A percentile compares a stretch with the other conserved stretches of the same genome.
These are phyloP conservation scores for Pseudopodoces humilis DNA, from an alignment of 2,113 vertebrate genomes.

Conservation along the genomic window DNA sequence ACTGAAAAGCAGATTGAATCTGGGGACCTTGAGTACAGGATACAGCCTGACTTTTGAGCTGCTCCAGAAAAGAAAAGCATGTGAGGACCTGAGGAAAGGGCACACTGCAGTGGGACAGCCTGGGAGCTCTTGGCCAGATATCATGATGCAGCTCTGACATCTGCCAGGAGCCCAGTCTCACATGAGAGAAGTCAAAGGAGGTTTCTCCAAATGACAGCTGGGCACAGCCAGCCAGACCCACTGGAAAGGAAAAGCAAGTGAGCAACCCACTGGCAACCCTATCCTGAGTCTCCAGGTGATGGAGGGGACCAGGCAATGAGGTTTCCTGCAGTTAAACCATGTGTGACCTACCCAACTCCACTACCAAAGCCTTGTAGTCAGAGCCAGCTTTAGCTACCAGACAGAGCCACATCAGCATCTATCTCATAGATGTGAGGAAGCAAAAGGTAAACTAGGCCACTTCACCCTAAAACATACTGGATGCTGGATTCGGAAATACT, in stretches of 20 bases:
- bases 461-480: not conserved
- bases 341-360: rapidly evolving
- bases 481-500: not conserved
- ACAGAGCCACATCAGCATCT: not conserved
- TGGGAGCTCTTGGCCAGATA: not conserved
- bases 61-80: not conserved
- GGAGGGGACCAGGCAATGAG: not conserved
- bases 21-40: not conserved
- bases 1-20: not conserved
- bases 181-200: not conserved
- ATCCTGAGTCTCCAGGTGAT: not conserved
- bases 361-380: not conserved
- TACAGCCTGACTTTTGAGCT: not conserved
- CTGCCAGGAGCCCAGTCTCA: not conserved
- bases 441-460: not conserved
- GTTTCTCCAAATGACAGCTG: not conserved
- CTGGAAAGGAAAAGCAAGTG: not conserved
- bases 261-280: not conserved
- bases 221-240: not conserved
- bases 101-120: not conserved
- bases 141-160: not conserved
- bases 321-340: not conserved
- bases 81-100: not conserved
- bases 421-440: not conserved
- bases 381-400: not conserved